Evolutionary conservation across 2,888 invertebrate species (phyloP), one percentile per base, ranked within the genome.

Genomic region (Priocnemis perturbator): DNA sequence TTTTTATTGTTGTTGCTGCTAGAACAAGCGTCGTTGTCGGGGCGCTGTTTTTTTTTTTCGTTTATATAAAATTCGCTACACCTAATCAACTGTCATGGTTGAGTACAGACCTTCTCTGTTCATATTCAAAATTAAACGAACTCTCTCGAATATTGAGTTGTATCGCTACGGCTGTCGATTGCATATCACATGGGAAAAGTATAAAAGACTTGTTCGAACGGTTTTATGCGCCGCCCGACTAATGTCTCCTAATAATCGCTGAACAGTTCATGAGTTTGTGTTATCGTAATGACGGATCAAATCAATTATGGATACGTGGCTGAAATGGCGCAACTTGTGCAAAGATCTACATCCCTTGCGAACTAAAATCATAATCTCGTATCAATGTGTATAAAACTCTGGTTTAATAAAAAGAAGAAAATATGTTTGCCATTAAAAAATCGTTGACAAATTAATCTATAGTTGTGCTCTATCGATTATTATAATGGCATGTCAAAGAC

Each of bases 21-120:
- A 50, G 50, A 50, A 19, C 9, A 19, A 50, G 50, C 50, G 50
- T 50, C 17, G 50, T 19, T 50, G 9, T 50, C 15, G n/a, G n/a
- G n/a, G n/a, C n/a, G n/a, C 14, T 59, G 4, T 45, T 21, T 59
- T 15, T n/a, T 23, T 17, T n/a, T 59, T 15, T n/a, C 15, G 7
- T n/a, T 45, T 20, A 52, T 74, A 81, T 56, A 80, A 75, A 81
- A 80, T 78, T 75, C 63, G 47, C 66, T 77, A 79, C 19, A 77
- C 19, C 73, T 81, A 80, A 63, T 73, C 70, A 68, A 67, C 64
- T 71, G 76, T 74, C 78, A 78, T 73, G 77, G 75, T 61, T 50
- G 61, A 69, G 50, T 68, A 76, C 76, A 69, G 74, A 78, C 76
- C 3, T 2, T 56, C 4, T 57, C 37, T 1, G 57, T 37, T 30